Evolutionary conservation across 2,797 vertebrate genomes (phyloP), one percentile per base, ranked within the genome.

Genomic region (Momotus momota): DNA sequence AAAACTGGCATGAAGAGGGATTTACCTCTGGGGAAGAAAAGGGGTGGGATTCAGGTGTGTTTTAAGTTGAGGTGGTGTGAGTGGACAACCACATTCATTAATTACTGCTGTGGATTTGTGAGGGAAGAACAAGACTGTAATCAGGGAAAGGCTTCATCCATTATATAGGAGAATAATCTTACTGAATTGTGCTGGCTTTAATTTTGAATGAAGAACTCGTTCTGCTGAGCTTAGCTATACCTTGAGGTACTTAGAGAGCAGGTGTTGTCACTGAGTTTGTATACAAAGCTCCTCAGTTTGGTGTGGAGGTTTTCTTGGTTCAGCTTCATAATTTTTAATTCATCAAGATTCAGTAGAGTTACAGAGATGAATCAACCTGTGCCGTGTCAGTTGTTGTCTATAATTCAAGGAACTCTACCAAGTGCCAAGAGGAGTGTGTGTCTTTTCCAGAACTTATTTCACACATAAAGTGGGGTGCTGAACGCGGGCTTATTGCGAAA

Each of bases 81-180:
- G 4, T 14, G 14, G 15, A 19, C 41, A 61, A 61, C 10, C 43
- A 41, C 14, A 26, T 57, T 45, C 55, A 9, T 14, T 41, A 18
- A 3, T 49, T 33, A n/a, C 13, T 72, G 6, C 40, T 3, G 0
- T 26, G 58, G 17, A 3, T 55, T 73, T 81, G 10, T 2, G 1
- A 80, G 46, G 49, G 21, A 48, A 64, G 11, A 84, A 7, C 7
- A n/a, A 38, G 16, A 7, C 14, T 67, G 27, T 26, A 52, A 16
- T 55, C 11, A 26, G 64, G n/a, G 31, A 60, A 52, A 64, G 45
- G 7, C 23, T 57, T 49, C 2, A 11, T 55, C 13, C 4, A 2
- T 69, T 70, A 2, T 19, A 25, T 18, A 21, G 58, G 38, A 45
- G 18, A 73, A 27, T 26, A 29, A 52, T 33, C 7, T 29, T 75